Conservation (phyloP, 2,888 invertebrate genomes). For the Phaedon cochleariae region DNA sequence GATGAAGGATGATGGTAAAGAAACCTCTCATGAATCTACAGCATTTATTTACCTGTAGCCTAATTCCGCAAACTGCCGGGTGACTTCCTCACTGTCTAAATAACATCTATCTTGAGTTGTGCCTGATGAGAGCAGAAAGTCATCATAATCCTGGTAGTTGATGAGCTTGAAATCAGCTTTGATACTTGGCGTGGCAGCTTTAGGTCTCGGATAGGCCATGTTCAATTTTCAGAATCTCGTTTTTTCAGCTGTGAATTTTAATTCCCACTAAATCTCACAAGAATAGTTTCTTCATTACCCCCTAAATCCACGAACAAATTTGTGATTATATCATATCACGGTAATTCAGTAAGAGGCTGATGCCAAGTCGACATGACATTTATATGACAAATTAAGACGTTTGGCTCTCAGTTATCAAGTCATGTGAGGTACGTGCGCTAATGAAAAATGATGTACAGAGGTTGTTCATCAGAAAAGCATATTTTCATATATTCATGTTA, state of each 20-base stretch:
- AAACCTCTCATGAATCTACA: no score
- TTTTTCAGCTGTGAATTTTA: neutral
- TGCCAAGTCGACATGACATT: neutral
- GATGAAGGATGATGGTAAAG: no score
- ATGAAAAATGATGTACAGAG: no score
- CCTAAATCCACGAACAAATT: neutral
- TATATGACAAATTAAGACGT: neutral
- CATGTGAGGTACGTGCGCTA: no score
- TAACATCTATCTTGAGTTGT: neutral
- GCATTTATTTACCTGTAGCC: neutral
- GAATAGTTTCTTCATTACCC: neutral
- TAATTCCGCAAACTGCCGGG: neutral
- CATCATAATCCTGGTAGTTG: neutral
- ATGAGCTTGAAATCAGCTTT: neutral
- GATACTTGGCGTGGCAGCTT: neutral
- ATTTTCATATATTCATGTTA: no score
- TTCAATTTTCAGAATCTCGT: neutral
- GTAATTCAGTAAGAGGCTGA: neutral
- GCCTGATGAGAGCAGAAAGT: neutral
- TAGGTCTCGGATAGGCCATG: neutral
- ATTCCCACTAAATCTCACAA: neutral
- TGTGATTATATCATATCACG: neutral
- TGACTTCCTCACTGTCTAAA: neutral
- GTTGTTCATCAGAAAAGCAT: no score
- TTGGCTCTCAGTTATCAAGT: no score